Conservation (phyloP, 2,113 vertebrate species). For the Oncorhynchus gorbuscha region DNA sequence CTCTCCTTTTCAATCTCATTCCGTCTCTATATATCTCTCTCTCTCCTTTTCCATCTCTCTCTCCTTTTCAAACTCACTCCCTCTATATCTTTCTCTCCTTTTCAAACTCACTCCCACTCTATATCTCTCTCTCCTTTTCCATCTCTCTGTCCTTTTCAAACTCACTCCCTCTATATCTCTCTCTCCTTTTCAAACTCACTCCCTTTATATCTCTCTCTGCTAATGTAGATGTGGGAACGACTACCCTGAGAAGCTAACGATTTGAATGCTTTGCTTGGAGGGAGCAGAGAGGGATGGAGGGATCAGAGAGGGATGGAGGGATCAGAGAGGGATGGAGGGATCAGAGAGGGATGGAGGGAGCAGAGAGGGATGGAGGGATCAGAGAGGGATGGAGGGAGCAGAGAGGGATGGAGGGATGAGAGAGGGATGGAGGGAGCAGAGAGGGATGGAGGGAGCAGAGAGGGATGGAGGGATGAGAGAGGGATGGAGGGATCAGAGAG, state of each 20-base stretch:
- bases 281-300: neutral
- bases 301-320: too few species aligned
- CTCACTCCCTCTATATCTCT: neutral
- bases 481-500: too few species aligned
- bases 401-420: neutral
- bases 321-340: too few species aligned
- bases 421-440: neutral
- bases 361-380: too few species aligned
- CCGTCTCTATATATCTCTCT: neutral
- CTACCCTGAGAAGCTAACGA: constrained; percentile 1
- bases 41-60: neutral
- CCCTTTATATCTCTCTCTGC: neutral
- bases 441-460: too few species aligned
- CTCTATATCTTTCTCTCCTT: too few species aligned
- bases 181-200: constrained; percentile 3
- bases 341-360: neutral
- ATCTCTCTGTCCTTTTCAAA: too few species aligned
- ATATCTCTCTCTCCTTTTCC: neutral
- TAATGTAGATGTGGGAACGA: constrained; percentile 1
- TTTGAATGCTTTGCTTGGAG: constrained; percentile 4
- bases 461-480: too few species aligned
- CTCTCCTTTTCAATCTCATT: neutral
- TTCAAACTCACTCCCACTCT: too few species aligned
- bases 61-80: neutral
- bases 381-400: too few species aligned